Percentiles rank a stretch among this genome's conserved stretches.
Conservation (phyloP, 1,140 invertebrate genomes). For the Berghia stephanieae region DNA sequence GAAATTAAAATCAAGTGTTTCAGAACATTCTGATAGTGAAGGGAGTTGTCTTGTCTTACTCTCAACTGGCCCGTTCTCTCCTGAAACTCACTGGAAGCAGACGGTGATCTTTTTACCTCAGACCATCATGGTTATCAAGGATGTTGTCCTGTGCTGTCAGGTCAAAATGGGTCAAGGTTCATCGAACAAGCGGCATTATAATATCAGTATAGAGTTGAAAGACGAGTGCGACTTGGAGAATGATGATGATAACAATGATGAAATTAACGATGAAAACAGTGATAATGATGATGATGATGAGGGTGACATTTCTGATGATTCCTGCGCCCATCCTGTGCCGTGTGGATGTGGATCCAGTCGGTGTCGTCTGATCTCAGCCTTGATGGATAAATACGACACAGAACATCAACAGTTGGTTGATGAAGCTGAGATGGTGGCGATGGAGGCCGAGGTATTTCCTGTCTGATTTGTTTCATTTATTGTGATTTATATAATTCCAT, state of each 20-base stretch:
- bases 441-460: slow-evolving; percentile 23
- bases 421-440: slow-evolving; percentile 44
- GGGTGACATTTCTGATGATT: neutral
- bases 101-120: slow-evolving; percentile 92
- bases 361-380: slow-evolving; percentile 48
- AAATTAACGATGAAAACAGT: slow-evolving; percentile 14
- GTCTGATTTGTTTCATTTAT: neutral
- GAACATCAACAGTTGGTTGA: slow-evolving; percentile 50
- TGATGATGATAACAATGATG: slow-evolving; percentile 14
- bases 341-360: slow-evolving; percentile 52
- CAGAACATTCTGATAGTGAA: too few species aligned
- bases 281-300: slow-evolving; percentile 13
- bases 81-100: slow-evolving; percentile 99
- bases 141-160: slow-evolving; percentile 37
- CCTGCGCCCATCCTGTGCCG: slow-evolving; percentile 47
- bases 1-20: too few species aligned
- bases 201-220: slow-evolving; percentile 50
- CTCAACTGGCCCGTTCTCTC: slow-evolving; percentile 46
- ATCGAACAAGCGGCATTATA: slow-evolving; percentile 53
- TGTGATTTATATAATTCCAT: neutral
- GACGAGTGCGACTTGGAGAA: slow-evolving; percentile 44
- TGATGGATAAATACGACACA: slow-evolving; percentile 53
- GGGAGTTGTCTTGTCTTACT: too few species aligned
- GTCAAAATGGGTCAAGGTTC: slow-evolving; percentile 47
- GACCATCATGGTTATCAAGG: slow-evolving; percentile 40